Percentiles rank a stretch among this genome's conserved stretches.
These are phyloP conservation scores for Bos javanicus DNA, from an alignment of 2,113 vertebrate species.

Conservation along the genomic window DNA sequence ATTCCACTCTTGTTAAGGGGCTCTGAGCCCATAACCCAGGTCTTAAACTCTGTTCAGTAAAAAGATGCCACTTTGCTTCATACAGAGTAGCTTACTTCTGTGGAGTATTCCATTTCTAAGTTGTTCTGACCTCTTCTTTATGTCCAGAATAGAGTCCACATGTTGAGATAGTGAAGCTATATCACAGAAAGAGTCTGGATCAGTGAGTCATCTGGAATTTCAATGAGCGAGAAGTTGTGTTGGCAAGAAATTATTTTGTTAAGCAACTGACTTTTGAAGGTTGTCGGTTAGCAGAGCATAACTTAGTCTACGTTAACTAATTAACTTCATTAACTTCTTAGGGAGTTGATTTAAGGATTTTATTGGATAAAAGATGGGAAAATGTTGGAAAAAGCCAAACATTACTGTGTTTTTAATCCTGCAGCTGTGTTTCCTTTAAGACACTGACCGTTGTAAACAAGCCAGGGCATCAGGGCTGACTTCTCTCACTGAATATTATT, in stretches of 20 bases:
- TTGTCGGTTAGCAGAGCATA: background rate
- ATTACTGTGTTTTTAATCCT: constrained; percentile 39
- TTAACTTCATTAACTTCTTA: constrained; percentile 16
- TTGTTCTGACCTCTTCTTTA: background rate
- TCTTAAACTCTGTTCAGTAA: background rate
- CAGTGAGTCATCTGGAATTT: background rate
- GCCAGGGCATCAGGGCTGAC: background rate
- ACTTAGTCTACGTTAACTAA: constrained; percentile 1
- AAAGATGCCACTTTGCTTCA: background rate
- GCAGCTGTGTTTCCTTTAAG: constrained; percentile 52
- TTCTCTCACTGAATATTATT: background rate
- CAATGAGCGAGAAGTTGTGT: background rate
- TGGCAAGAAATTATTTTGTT: background rate
- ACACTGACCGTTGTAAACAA: constrained; percentile 16
- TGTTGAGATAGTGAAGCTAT: background rate
- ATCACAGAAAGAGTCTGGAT: background rate
- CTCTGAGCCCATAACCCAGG: background rate
- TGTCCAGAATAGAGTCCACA: background rate
- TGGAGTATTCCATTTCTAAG: background rate
- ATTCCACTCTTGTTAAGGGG: background rate
- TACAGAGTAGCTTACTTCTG: background rate
- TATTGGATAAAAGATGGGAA: constrained; percentile 4
- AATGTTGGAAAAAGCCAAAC: background rate
- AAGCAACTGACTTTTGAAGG: background rate
- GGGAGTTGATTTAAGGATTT: background rate